These are phyloP conservation scores for Caenorhabditis inopinata DNA, from an alignment of 1,140 invertebrate species.

Conservation along the genomic window DNA sequence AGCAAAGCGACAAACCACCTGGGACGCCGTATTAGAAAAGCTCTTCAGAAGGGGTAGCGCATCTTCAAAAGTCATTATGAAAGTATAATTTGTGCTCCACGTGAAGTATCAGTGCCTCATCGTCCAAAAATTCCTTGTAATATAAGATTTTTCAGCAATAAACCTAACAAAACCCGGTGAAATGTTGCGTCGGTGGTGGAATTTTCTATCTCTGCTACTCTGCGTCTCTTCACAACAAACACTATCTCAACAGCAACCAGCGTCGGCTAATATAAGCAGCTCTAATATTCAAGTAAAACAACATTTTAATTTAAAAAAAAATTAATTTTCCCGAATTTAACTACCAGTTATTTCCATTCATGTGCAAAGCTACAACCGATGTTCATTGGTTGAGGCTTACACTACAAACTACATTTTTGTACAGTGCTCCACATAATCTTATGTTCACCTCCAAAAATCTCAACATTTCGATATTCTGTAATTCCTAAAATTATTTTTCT, in stretches of 20 bases:
- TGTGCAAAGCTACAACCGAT: no score
- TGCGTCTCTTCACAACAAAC: neutral
- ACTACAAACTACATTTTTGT: neutral
- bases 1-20: no score
- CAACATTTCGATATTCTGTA: no score
- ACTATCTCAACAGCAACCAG: neutral
- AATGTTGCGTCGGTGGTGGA: neutral
- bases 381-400: neutral
- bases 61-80: no score
- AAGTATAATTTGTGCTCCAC: neutral
- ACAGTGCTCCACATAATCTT: no score
- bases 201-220: no score
- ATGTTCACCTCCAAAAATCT: no score
- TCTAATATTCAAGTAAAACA: neutral
- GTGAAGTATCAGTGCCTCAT: neutral
- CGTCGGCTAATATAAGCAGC: neutral
- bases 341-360: no score
- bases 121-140: neutral
- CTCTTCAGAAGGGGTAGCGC: no score
- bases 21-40: no score
- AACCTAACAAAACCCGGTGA: neutral
- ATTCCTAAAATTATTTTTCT: neutral
- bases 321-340: no score
- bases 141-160: neutral
- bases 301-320: neutral